Evolutionary conservation across 37 sponge, comb jelly and placozoan species (phyloP).

Genomic region (Chondrilla cf. caribensis): DNA sequence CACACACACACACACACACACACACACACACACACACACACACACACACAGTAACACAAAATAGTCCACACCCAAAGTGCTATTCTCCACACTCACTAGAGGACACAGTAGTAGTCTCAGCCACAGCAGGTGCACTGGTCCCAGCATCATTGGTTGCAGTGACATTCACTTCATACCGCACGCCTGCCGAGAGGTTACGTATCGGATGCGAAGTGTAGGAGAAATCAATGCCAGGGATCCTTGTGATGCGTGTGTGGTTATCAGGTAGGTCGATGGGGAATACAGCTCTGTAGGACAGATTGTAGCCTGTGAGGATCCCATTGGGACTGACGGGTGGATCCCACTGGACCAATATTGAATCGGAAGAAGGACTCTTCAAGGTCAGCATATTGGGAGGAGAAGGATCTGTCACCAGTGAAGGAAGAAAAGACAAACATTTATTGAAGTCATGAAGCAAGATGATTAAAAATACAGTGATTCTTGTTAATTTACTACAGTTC

Average conservation of each 20-base stretch:
- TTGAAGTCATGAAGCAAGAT: not conserved
- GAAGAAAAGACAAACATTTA: not conserved
- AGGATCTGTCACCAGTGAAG: not conserved
- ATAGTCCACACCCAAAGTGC: too few species aligned
- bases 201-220: not conserved
- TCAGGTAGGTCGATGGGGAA: not conserved
- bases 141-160: not conserved
- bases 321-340: constrained; percentile 1
- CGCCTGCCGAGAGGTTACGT: not conserved
- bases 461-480: too few species aligned
- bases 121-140: not conserved
- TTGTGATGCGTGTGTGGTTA: not conserved
- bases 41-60: too few species aligned
- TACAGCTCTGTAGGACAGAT: not conserved
- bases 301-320: constrained; percentile 14
- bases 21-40: too few species aligned
- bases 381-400: not conserved
- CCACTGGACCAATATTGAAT: not conserved
- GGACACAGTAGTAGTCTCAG: not conserved
- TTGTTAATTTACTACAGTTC: too few species aligned
- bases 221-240: not conserved
- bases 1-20: too few species aligned
- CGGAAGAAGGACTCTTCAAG: not conserved
- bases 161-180: not conserved
- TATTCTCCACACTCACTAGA: not conserved